Evolutionary conservation across 2,113 vertebrate species (phyloP).

Genomic region (Serinus canaria): DNA sequence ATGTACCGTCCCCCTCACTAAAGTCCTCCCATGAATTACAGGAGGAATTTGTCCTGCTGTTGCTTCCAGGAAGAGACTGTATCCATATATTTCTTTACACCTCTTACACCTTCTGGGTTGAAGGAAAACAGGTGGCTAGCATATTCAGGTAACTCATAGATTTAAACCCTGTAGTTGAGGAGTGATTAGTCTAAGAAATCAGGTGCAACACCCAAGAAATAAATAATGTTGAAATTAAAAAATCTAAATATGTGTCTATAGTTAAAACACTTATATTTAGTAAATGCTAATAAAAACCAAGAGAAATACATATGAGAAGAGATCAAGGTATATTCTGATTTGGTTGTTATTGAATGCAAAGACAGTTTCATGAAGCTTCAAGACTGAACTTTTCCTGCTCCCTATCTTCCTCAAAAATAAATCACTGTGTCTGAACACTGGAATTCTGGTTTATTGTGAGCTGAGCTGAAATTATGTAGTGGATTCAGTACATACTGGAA

Average conservation of each 20-base stretch:
- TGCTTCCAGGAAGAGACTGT: not conserved
- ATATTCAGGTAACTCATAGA: not conserved
- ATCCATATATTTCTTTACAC: not conserved
- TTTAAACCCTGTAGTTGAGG: not conserved
- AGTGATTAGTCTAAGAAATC: not conserved
- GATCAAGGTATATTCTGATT: not conserved
- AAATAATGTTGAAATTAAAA: not conserved
- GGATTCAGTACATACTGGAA: slow-evolving; percentile 35
- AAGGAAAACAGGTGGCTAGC: not conserved
- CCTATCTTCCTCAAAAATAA: slow-evolving; percentile 19
- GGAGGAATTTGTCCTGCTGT: not conserved
- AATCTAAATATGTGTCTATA: not conserved
- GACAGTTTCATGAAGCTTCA: not conserved
- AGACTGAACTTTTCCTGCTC: not conserved
- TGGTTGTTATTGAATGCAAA: not conserved
- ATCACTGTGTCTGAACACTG: not conserved
- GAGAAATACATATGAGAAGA: not conserved
- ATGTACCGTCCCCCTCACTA: too few relatives aligned
- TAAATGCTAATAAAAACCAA: not conserved
- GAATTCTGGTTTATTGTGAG: slow-evolving; percentile 37
- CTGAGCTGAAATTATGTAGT: slow-evolving; percentile 33
- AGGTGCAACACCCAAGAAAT: not conserved
- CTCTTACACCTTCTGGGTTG: not conserved
- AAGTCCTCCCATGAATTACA: not conserved
- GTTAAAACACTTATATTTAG: not conserved